These are phyloP conservation scores for Rhopalosiphum maidis DNA, from an alignment of 1,140 invertebrate species.

Conservation along the genomic window DNA sequence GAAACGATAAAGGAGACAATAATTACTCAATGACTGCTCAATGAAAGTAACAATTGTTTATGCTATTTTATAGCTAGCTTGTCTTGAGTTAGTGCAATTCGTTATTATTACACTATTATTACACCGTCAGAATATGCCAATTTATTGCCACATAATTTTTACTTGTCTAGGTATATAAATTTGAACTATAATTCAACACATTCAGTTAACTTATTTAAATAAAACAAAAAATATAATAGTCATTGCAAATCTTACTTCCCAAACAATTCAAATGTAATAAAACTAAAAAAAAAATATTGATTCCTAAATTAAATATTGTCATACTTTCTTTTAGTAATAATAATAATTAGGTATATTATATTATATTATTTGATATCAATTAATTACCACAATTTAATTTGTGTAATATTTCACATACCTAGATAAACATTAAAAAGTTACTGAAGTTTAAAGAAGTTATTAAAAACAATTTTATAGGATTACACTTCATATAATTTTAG, in stretches of 20 bases:
- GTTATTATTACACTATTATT: neutral
- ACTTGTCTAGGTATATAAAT: neutral
- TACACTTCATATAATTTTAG: neutral
- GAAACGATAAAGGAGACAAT: neutral
- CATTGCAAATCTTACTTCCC: neutral
- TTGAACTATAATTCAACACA: neutral
- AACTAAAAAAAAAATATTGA: neutral
- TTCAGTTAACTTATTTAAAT: neutral
- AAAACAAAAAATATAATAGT: constrained; percentile 1
- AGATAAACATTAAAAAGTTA: neutral
- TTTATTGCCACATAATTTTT: neutral
- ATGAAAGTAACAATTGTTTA: constrained; percentile 1
- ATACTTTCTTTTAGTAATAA: neutral
- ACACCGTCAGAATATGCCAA: neutral
- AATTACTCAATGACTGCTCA: neutral
- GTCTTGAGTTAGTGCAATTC: neutral
- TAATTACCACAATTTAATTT: neutral
- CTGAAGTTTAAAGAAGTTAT: neutral
- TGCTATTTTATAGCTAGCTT: neutral
- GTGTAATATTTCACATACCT: neutral
- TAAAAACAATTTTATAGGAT: neutral
- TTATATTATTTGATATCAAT: too few species aligned
- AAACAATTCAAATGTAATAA: neutral
- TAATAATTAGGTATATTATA: neutral
- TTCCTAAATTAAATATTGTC: neutral